Evolutionary conservation across 2,797 vertebrate species (phyloP).

Genomic region (Urocyon cinereoargenteus): DNA sequence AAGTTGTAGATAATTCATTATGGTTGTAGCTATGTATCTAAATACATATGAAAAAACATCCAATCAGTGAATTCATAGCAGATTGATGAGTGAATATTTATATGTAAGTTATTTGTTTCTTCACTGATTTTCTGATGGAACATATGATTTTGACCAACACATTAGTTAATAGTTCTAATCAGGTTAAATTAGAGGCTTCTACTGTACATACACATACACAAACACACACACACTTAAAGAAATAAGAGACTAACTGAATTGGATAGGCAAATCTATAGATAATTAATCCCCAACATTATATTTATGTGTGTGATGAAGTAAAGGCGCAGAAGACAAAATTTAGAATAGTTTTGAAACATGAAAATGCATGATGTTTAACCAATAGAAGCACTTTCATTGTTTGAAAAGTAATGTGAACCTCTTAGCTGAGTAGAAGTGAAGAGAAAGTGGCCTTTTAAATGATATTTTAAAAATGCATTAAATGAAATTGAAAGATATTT

Average conservation of each 20-base stretch:
- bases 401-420: slow-evolving; percentile 27
- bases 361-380: slow-evolving; percentile 31
- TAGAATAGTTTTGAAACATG: neutral
- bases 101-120: neutral
- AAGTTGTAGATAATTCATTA: neutral
- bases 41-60: neutral
- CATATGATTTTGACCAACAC: neutral
- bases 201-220: neutral
- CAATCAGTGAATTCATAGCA: neutral
- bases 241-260: neutral
- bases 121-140: slow-evolving; percentile 23
- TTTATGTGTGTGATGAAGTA: slow-evolving; percentile 18
- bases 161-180: neutral
- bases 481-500: slow-evolving; percentile 53
- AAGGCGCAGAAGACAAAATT: neutral
- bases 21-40: neutral
- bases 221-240: neutral
- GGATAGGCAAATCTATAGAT: neutral
- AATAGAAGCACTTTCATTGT: neutral
- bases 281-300: neutral
- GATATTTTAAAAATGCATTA: slow-evolving; percentile 21
- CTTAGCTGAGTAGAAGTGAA: neutral
- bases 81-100: neutral
- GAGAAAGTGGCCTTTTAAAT: neutral
- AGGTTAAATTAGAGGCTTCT: neutral